Evolutionary conservation across 1,140 invertebrate species (phyloP), one percentile per base, ranked within the genome.

Genomic region (Eulimnadia texana): DNA sequence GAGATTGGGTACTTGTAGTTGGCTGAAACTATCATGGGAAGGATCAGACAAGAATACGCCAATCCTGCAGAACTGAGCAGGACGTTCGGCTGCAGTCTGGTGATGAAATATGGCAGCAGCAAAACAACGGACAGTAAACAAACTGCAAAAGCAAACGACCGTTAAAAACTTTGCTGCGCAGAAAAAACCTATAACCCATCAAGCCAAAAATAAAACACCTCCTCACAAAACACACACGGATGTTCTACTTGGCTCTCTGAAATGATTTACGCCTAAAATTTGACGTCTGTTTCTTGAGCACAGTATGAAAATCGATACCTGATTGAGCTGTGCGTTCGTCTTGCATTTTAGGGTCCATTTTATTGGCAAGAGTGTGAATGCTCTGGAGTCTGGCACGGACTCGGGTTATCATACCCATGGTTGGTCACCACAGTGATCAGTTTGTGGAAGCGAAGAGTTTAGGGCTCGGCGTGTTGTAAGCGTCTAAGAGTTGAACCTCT

Each of bases 241-340:
- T n/a, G n/a, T n/a, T n/a, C n/a, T n/a, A n/a, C n/a, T n/a, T n/a
- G n/a, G n/a, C n/a, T n/a, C n/a, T n/a, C n/a, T n/a, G n/a, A n/a
- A n/a, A n/a, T n/a, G n/a, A n/a, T n/a, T n/a, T n/a, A n/a, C n/a
- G n/a, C n/a, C n/a, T n/a, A n/a, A n/a, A n/a, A n/a, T n/a, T n/a
- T n/a, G n/a, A n/a, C n/a, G n/a, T n/a, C n/a, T n/a, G n/a, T n/a
- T n/a, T n/a, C n/a, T n/a, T n/a, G n/a, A n/a, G n/a, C n/a, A n/a
- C n/a, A n/a, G n/a, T n/a, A n/a, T n/a, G n/a, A n/a, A n/a, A n/a
- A n/a, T n/a, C 27, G 23, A 59, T 68, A 80, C 79, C 79, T 63
- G 77, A 82, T 70, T 82, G 80, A 3, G 79, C 79, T 63, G 81
- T 82, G 73, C 79, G 81, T 64, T 82, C 80, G 64, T 82, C 78